Evolutionary conservation across 1,140 invertebrate species (phyloP).

Genomic region (Agraylea sexmaculata): DNA sequence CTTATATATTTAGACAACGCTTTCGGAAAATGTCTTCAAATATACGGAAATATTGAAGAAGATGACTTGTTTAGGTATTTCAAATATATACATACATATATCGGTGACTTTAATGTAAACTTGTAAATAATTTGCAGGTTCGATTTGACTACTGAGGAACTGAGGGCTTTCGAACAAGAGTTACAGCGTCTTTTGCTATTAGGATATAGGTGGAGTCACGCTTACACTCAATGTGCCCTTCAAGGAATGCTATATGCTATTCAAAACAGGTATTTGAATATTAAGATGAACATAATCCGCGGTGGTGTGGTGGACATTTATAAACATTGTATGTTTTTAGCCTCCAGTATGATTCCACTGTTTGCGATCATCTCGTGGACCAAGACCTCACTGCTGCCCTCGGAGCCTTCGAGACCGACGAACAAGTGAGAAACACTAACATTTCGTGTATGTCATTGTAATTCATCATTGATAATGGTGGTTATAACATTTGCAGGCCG

Average conservation of each 20-base stretch:
- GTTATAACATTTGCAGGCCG: slow-evolving; percentile 35
- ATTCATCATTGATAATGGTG: slow-evolving; percentile 22
- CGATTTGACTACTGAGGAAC: slow-evolving; percentile 47
- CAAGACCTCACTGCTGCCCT: slow-evolving; percentile 42
- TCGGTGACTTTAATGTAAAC: neutral
- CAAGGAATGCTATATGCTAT: slow-evolving; percentile 60
- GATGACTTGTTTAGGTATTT: slow-evolving; percentile 50
- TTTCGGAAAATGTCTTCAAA: slow-evolving; percentile 66
- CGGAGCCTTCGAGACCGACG: slow-evolving; percentile 35
- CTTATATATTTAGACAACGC: slow-evolving; percentile 56
- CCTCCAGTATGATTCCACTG: slow-evolving; percentile 27
- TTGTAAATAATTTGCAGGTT: slow-evolving; percentile 45
- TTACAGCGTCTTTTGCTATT: slow-evolving; percentile 51
- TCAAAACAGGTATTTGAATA: slow-evolving; percentile 45
- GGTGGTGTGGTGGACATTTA: too few species aligned
- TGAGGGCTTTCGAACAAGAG: slow-evolving; percentile 55
- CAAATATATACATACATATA: slow-evolving; percentile 1
- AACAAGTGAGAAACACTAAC: slow-evolving; percentile 24
- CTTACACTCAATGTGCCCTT: slow-evolving; percentile 72
- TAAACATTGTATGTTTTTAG: too few species aligned
- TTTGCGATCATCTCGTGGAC: slow-evolving; percentile 30
- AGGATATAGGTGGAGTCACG: slow-evolving; percentile 68
- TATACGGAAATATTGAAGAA: slow-evolving; percentile 45
- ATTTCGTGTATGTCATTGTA: neutral
- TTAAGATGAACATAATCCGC: too few species aligned